These are phyloP conservation scores for Agelas oroides DNA, from an alignment of 37 sponge, comb jelly and placozoan genomes.

Conservation along the genomic window DNA sequence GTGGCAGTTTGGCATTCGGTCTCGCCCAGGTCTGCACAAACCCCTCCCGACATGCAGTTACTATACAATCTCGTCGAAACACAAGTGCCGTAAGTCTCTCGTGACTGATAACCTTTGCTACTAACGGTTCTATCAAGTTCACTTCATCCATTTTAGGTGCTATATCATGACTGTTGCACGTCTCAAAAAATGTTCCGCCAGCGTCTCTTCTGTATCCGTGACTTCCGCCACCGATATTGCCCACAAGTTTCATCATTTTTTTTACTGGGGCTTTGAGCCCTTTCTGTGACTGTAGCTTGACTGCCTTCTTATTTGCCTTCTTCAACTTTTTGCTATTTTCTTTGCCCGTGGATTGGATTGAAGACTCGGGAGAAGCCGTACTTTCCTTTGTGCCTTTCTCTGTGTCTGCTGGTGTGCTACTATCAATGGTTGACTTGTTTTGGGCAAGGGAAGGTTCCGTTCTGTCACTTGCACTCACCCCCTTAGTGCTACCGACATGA, in stretches of 20 bases:
- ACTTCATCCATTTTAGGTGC: conserved; percentile 83
- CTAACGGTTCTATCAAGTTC: conserved; percentile 85
- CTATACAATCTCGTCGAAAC: conserved; percentile 78
- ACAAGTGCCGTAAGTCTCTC: conserved; percentile 86
- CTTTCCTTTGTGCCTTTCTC: neutral
- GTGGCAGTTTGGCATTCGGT: conserved; percentile 33
- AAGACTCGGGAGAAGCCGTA: neutral
- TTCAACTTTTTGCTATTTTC: conserved; percentile 9
- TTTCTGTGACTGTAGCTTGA: neutral
- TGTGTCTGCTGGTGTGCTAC: neutral
- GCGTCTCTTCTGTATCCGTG: conserved; percentile 3
- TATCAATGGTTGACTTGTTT: neutral
- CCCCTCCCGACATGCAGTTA: conserved; percentile 81
- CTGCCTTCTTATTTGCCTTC: neutral
- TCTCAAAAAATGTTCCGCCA: conserved; percentile 48
- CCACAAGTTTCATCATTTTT: conserved; percentile 43
- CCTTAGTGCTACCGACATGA: too few relatives aligned
- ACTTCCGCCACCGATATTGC: too few relatives aligned
- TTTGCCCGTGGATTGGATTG: neutral
- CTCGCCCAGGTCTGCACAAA: conserved; percentile 69
- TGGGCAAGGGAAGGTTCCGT: neutral
- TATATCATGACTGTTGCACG: conserved; percentile 69
- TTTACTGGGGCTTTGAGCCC: too few relatives aligned
- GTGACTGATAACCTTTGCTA: conserved; percentile 69
- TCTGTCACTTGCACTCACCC: too few relatives aligned